phyloP scores from a whole-genome alignment of 2,113 vertebrate species.

The Telmatochromis sp. region DNA sequence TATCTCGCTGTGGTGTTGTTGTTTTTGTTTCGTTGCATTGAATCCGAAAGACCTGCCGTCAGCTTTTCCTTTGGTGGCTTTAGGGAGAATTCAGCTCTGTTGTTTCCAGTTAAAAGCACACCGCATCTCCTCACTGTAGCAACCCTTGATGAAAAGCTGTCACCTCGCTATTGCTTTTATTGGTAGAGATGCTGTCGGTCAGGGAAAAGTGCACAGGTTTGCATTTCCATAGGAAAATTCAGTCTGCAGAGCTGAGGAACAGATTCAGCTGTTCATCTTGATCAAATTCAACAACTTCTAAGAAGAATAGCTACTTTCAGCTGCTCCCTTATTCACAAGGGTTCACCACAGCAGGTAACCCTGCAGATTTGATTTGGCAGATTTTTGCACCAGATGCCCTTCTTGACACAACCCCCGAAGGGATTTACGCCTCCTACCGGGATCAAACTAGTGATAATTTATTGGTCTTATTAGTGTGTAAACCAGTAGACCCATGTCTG shows the following conservation, averaged over 20 bases:
- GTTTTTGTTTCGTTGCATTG: neutral
- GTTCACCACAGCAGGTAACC: neutral
- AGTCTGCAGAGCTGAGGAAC: neutral
- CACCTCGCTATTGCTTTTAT: constrained; percentile 33
- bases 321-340: neutral
- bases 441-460: neutral
- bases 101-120: constrained; percentile 5
- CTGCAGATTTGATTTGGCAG: neutral
- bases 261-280: neutral
- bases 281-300: neutral
- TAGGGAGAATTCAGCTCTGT: neutral
- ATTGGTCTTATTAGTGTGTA: neutral
- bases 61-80: neutral
- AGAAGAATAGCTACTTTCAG: neutral
- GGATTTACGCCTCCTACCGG: neutral
- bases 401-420: neutral
- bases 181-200: neutral
- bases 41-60: neutral
- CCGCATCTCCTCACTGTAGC: constrained; percentile 1
- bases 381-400: neutral
- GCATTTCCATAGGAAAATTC: neutral
- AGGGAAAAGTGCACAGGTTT: neutral
- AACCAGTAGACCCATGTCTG: neutral
- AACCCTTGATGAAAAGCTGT: constrained; percentile 31
- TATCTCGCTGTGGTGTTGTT: neutral